These are phyloP conservation scores for Calycopis cecrops DNA, from an alignment of 1,140 invertebrate genomes.

Conservation along the genomic window DNA sequence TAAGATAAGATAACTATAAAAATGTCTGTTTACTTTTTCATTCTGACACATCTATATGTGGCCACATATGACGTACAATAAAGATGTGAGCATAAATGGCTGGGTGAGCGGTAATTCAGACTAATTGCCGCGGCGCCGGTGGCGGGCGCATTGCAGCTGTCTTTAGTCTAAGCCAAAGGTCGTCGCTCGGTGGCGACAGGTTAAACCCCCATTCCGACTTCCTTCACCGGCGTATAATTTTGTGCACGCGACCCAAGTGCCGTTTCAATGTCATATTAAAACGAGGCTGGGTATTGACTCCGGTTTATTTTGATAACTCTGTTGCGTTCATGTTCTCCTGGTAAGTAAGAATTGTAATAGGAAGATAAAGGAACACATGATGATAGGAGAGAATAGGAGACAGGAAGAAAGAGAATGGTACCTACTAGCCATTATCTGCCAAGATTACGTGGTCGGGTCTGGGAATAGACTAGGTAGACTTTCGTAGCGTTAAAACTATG, in stretches of 20 bases:
- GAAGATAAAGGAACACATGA: neutral
- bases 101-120: constrained; percentile 14
- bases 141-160: constrained; percentile 2
- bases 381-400: neutral
- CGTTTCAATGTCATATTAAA: neutral
- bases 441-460: no score
- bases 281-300: neutral
- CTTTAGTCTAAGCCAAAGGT: constrained; percentile 35
- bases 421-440: no score
- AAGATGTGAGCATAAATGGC: constrained; percentile 1
- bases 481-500: no score
- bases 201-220: constrained; percentile 23
- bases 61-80: neutral
- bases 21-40: no score
- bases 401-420: no score
- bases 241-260: neutral
- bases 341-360: neutral
- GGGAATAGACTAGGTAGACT: no score
- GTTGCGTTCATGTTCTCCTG: neutral
- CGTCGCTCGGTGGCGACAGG: constrained; percentile 19
- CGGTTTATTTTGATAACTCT: neutral
- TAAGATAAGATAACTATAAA: no score
- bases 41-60: no score
- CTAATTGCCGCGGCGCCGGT: constrained; percentile 25
- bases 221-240: constrained; percentile 8